These are phyloP conservation scores for Gymnocephalus cernua DNA, from an alignment of 2,113 vertebrate species.

Conservation along the genomic window DNA sequence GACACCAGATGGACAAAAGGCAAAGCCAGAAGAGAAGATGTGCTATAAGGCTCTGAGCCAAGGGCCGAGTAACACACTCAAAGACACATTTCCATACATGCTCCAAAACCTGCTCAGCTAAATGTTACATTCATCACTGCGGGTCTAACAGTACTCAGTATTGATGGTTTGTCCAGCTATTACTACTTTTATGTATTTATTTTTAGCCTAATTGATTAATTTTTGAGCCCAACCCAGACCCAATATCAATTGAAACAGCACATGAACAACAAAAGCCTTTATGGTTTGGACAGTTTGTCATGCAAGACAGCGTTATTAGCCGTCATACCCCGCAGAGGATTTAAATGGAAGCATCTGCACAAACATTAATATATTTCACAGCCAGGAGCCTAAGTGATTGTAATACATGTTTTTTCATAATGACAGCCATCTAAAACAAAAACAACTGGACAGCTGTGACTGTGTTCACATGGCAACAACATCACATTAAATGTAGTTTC, in stretches of 20 bases:
- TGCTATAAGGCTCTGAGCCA: slow-evolving; percentile 29
- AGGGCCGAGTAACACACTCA: slow-evolving; percentile 14
- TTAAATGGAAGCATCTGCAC: slow-evolving; percentile 17
- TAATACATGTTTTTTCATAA: slow-evolving; percentile 33
- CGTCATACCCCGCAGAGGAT: slow-evolving; percentile 1
- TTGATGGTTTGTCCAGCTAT: background rate
- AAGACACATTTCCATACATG: slow-evolving; percentile 4
- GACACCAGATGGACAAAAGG: slow-evolving; percentile 54
- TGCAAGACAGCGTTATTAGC: background rate
- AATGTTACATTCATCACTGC: background rate
- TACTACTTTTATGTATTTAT: background rate
- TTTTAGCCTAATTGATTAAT: background rate
- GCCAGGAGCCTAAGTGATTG: background rate
- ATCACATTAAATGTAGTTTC: background rate
- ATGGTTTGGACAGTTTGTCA: slow-evolving; percentile 2
- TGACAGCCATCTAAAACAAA: slow-evolving; percentile 6
- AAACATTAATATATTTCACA: background rate
- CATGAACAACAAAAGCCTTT: background rate
- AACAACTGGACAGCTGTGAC: slow-evolving; percentile 1
- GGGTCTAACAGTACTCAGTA: background rate
- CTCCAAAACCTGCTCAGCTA: background rate
- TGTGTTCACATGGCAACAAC: background rate
- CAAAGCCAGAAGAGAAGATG: slow-evolving; percentile 42
- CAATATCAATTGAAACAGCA: background rate
- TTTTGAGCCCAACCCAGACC: background rate